Base-by-base conservation (phyloP, 92 coral and sea anemone genomes). In the Diadumene lineata region DNA sequence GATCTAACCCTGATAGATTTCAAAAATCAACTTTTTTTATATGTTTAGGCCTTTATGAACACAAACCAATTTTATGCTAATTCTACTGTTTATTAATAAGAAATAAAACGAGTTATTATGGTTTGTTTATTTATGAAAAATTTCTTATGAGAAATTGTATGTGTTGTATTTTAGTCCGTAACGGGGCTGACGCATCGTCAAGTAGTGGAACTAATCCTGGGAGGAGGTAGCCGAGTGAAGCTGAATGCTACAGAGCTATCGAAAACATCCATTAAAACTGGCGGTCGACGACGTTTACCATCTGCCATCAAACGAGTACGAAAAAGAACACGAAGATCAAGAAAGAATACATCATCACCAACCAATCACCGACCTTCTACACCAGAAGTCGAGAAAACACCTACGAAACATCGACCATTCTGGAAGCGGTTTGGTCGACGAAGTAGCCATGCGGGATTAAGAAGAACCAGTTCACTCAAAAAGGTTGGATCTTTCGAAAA, bases 121-220 rank as follows among this genome's bases (percentile, higher is more conserved):
- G n/a, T n/a, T n/a, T n/a, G n/a, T n/a, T n/a, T n/a, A n/a, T n/a
- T n/a, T n/a, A n/a, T n/a, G n/a, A 11, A 7, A 23, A 7, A 57
- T n/a, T n/a, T n/a, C n/a, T n/a, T n/a, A n/a, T 24, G 31, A 11
- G 2, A 7, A 19, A 28, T 18, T 10, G 16, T 19, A 30, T 68
- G 58, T 68, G 31, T 32, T 71, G 27, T 30, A 25, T 48, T 32
- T 6, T 80, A 94, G 98, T 81, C 94, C 50, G 88, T 91, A 0
- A 85, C 85, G 68, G 98, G 98, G 34, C 94, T 94, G n/a, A 86
- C 87, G 26, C 98, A 94, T 79, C 93, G 94, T 8, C 91, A 94
- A 64, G 97, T 91, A 13, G 90, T 94, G 28, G 98, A 94, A 48
- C 87, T 88, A 30, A 84, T 94, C 31, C 78, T 94, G 19, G 79